Base-by-base conservation (phyloP, 30 jellyfish, hydroid and myxozoan genomes). In the Aurelia aurita region DNA sequence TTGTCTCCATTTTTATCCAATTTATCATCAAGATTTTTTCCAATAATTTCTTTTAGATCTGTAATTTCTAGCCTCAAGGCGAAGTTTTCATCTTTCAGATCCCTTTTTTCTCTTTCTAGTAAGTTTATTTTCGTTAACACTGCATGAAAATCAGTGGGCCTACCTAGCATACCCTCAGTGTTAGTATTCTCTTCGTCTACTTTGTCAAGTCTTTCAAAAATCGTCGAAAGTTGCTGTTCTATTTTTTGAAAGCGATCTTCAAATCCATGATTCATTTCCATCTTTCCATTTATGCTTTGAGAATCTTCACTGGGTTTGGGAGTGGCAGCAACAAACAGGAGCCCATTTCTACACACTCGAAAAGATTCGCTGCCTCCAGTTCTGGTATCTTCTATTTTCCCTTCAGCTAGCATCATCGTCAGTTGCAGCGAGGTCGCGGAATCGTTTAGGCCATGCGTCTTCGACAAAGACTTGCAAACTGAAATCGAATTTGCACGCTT, bases 401-500 rank as follows among this genome's bases (percentile, higher is more conserved):
- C n/a, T n/a, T n/a, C n/a, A n/a, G n/a, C n/a, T n/a, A n/a, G n/a
- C n/a, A n/a, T n/a, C n/a, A n/a, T n/a, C n/a, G n/a, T n/a, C n/a
- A n/a, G n/a, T n/a, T n/a, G n/a, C n/a, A n/a, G n/a, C n/a, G n/a
- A n/a, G n/a, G n/a, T n/a, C n/a, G n/a, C n/a, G n/a, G n/a, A n/a
- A n/a, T n/a, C n/a, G n/a, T n/a, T n/a, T n/a, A n/a, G n/a, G n/a
- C n/a, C n/a, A n/a, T n/a, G n/a, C n/a, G n/a, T n/a, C n/a, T n/a
- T n/a, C n/a, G n/a, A n/a, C n/a, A n/a, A n/a, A n/a, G n/a, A n/a
- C n/a, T n/a, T n/a, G n/a, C n/a, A n/a, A n/a, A n/a, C n/a, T n/a
- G n/a, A n/a, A n/a, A n/a, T n/a, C n/a, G n/a, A 35, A 71, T 71
- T 71, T 43, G 83, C 83, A 31, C 83, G 83, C 83, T 71, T 71